Conservation (phyloP, 2,888 invertebrate species). For the Napeogenes sylphis region DNA sequence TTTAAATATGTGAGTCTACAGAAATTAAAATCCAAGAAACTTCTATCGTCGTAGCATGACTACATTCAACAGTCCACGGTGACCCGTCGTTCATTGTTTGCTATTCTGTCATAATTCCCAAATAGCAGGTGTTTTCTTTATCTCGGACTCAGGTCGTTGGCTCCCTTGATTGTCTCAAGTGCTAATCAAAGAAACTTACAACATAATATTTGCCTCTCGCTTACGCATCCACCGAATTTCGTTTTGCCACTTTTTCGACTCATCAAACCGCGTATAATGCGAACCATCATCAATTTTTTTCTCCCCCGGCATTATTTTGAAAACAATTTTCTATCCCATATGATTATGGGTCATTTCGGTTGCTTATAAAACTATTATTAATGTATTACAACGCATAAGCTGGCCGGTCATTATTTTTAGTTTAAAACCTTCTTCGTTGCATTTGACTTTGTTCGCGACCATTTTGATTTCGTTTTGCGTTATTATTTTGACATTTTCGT, state of each 20-base stretch:
- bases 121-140: constrained; percentile 29
- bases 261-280: constrained; percentile 59
- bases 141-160: constrained; percentile 20
- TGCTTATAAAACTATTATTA: constrained; percentile 70
- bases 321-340: constrained; percentile 75
- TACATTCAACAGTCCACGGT: constrained; percentile 7
- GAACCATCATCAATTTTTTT: constrained; percentile 66
- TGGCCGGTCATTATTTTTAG: constrained; percentile 49
- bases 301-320: constrained; percentile 55
- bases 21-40: no score
- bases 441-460: constrained; percentile 36
- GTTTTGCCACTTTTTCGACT: constrained; percentile 61
- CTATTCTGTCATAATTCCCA: constrained; percentile 22
- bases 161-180: constrained; percentile 34
- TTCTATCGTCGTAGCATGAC: no score
- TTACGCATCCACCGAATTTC: constrained; percentile 49
- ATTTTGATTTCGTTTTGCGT: constrained; percentile 35
- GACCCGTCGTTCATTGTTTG: constrained; percentile 14
- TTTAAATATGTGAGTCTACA: background rate
- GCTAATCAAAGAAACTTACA: constrained; percentile 64
- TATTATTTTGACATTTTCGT: constrained; percentile 38
- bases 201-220: constrained; percentile 42
- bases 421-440: constrained; percentile 40
- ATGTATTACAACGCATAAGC: constrained; percentile 59
- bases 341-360: constrained; percentile 72